Evolutionary conservation across 2,113 vertebrate species (phyloP).

Genomic region (Siphamia tubifer): DNA sequence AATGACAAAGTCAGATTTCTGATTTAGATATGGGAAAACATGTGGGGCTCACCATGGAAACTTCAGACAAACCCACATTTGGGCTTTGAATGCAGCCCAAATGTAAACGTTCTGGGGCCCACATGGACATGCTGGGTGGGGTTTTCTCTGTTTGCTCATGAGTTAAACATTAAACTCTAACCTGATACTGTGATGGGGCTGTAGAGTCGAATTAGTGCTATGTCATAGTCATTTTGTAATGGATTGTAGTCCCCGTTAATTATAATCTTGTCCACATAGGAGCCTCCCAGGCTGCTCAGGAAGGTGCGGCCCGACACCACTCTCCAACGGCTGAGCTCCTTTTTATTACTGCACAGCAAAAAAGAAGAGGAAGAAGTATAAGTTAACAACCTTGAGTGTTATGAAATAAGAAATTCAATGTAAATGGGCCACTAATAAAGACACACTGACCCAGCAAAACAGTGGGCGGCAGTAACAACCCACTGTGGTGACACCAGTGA

Average conservation of each 20-base stretch:
- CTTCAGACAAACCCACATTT: too few species aligned
- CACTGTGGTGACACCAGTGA: slow-evolving; percentile 83
- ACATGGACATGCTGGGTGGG: too few species aligned
- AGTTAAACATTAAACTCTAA: slow-evolving; percentile 47
- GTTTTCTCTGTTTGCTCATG: background rate
- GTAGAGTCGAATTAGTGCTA: slow-evolving; percentile 87
- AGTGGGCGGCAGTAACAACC: slow-evolving; percentile 87
- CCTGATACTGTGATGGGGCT: slow-evolving; percentile 79
- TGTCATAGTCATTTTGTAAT: slow-evolving; percentile 80
- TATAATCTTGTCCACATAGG: slow-evolving; percentile 84
- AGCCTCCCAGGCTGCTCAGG: slow-evolving; percentile 54
- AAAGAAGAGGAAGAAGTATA: background rate
- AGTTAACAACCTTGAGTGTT: background rate
- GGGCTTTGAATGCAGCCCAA: too few species aligned
- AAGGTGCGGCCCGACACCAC: slow-evolving; percentile 77
- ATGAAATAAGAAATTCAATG: background rate
- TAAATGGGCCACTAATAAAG: background rate
- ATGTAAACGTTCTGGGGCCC: too few species aligned
- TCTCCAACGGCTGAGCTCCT: slow-evolving; percentile 78
- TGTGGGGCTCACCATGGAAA: too few species aligned
- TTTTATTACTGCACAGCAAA: slow-evolving; percentile 38
- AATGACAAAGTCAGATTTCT: too few species aligned
- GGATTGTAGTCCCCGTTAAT: slow-evolving; percentile 48
- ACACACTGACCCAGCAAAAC: slow-evolving; percentile 74
- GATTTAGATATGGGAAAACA: too few species aligned